Evolutionary conservation across 2,888 invertebrate species (phyloP).

Genomic region (Torymus texanus): DNA sequence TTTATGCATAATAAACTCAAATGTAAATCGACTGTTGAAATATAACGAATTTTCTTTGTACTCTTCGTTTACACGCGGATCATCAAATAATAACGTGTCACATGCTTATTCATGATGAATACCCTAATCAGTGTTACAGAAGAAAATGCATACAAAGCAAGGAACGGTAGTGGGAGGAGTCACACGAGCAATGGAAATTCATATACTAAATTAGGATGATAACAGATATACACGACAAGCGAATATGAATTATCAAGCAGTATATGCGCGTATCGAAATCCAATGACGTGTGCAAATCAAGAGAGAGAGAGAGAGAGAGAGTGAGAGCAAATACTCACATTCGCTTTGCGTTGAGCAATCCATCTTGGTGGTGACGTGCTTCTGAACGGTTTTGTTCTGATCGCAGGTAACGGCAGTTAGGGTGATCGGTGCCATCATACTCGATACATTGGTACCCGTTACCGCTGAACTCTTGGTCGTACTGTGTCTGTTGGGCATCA

Average conservation of each 20-base stretch:
- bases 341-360: slow-evolving; percentile 73
- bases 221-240: slow-evolving; percentile 1
- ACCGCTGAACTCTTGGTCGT: slow-evolving; percentile 80
- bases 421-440: slow-evolving; percentile 83
- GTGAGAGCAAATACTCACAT: slow-evolving; percentile 62
- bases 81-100: no score
- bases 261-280: slow-evolving; percentile 15
- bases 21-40: no score
- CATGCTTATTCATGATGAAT: no score
- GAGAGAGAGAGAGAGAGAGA: not conserved
- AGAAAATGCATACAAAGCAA: no score
- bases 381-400: slow-evolving; percentile 81
- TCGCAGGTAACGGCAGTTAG: slow-evolving; percentile 82
- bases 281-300: slow-evolving; percentile 26
- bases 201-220: not conserved
- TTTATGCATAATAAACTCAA: no score
- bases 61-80: no score
- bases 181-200: no score
- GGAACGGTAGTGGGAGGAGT: no score
- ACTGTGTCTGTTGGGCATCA: slow-evolving; percentile 85
- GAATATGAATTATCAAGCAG: slow-evolving; percentile 9
- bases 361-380: slow-evolving; percentile 76
- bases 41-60: no score
- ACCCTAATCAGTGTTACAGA: no score
- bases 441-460: slow-evolving; percentile 78